A percentile compares a stretch with the other conserved stretches of the same genome.
These are phyloP conservation scores for Rhaphigaster nebulosa DNA, from an alignment of 2,888 invertebrate species.

Conservation along the genomic window DNA sequence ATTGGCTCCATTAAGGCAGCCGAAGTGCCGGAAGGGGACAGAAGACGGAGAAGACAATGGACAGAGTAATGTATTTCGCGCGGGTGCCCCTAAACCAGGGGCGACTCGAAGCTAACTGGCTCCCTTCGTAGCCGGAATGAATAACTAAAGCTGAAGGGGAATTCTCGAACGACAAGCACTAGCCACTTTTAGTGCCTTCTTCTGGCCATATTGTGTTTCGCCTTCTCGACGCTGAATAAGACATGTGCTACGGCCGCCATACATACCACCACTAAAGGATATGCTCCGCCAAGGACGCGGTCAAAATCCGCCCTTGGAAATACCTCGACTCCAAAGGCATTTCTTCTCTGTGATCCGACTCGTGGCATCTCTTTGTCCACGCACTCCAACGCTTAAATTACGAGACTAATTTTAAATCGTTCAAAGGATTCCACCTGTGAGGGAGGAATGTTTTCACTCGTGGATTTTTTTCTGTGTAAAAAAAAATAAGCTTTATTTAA, in stretches of 20 bases:
- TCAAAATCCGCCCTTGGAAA: conserved; percentile 12
- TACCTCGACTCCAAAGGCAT: conserved; percentile 10
- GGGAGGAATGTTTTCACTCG: background rate
- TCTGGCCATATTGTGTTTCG: conserved; percentile 20
- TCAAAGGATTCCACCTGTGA: background rate
- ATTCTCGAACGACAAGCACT: background rate
- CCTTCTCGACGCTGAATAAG: conserved; percentile 3
- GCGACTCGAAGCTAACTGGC: background rate
- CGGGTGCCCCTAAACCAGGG: background rate
- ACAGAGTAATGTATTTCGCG: conserved; percentile 14
- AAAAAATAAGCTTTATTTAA: background rate
- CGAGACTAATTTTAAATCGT: background rate
- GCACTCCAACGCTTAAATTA: background rate
- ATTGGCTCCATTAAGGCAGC: conserved; percentile 15
- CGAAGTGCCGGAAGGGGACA: conserved; percentile 13
- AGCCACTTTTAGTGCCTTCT: conserved; percentile 26
- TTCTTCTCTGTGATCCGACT: conserved; percentile 36
- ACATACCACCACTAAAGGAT: background rate
- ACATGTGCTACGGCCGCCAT: background rate
- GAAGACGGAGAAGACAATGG: background rate
- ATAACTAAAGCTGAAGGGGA: background rate
- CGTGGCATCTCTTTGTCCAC: conserved; percentile 36
- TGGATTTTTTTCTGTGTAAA: background rate
- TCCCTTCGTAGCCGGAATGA: background rate
- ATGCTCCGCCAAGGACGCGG: background rate